Evolutionary conservation across 2,797 vertebrate species (phyloP), one percentile per base, ranked within the genome.

Genomic region (Coreius guichenoti): DNA sequence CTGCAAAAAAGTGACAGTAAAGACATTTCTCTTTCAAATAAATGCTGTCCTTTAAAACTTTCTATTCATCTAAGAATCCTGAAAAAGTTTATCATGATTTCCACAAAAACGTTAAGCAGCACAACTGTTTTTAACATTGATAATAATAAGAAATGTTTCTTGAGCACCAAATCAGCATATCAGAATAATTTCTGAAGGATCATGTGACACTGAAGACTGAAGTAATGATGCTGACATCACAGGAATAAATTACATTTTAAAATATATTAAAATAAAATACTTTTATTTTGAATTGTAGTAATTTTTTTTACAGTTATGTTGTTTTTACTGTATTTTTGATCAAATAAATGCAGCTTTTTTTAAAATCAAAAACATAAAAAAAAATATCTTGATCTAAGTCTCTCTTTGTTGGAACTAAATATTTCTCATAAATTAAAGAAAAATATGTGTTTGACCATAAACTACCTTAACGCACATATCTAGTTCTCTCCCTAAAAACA

Each of bases 381-480:
- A 23, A 56, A 56, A 56, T 58, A n/a, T 61, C 26, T 13, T 19
- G 4, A 19, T 49, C n/a, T 29, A 70, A 73, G 26, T 49, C 6
- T 33, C 5, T 54, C 29, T 54, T 54, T 33, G 5, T 54, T 51
- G 5, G 29, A 3, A 29, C 17, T 54, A 54, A 51, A 54, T 36
- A 56, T 36, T 68, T 76, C 49, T 21, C 49, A 76, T 76, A 76
- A 74, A 51, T 74, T 3, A 74, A 74, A 31, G 45, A 74, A 56
- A 76, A 56, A 26, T 36, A 39, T 61, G 13, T 68, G 13, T 81
- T 81, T 70, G 23, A 39, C 16, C 17, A 21, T 81, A 36, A 19
- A 56, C 51, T 56, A 19, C 51, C 39, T 0, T 54, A 26, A 17
- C 12, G 49, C 8, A 31, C 33, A 56, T 26, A 81, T 81, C 8